Evolutionary conservation across 2,113 vertebrate species (phyloP).

Genomic region (Anolis carolinensis): DNA sequence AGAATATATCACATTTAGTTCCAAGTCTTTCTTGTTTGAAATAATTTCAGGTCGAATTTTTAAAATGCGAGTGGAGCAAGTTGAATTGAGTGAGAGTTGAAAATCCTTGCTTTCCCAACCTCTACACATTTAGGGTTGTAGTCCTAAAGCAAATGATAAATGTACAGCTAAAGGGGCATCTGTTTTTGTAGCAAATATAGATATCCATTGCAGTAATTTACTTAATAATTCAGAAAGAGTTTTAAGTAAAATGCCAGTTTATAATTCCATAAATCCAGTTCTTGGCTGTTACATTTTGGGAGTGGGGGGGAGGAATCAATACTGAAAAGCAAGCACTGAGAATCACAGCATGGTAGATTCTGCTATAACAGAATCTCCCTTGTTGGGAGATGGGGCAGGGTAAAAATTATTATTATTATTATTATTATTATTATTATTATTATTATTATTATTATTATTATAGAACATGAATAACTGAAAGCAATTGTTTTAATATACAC

Average conservation of each 20-base stretch:
- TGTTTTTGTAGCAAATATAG: too few species aligned
- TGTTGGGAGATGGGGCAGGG: too few species aligned
- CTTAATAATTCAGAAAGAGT: too few species aligned
- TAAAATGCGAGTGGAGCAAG: background rate
- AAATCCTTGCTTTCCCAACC: too few species aligned
- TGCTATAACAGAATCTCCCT: slow-evolving; percentile 39
- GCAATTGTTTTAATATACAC: background rate
- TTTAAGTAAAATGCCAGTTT: slow-evolving; percentile 40
- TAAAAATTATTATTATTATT: too few species aligned
- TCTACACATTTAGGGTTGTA: too few species aligned
- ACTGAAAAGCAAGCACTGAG: slow-evolving; percentile 43
- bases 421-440: too few species aligned
- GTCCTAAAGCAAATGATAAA: too few species aligned
- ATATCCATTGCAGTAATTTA: too few species aligned
- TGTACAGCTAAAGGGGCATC: too few species aligned
- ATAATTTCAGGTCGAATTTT: background rate
- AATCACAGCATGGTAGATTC: slow-evolving; percentile 38
- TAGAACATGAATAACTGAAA: slow-evolving; percentile 29
- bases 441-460: too few species aligned
- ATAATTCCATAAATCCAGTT: slow-evolving; percentile 23
- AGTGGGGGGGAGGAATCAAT: background rate
- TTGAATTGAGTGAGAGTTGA: too few species aligned
- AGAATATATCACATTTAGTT: background rate
- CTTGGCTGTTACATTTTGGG: slow-evolving; percentile 30
- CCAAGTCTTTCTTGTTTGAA: background rate